phyloP scores from a whole-genome alignment of 30 jellyfish, hydroid and myxozoan species.

The Aurelia aurita complex sp. Pacific region DNA sequence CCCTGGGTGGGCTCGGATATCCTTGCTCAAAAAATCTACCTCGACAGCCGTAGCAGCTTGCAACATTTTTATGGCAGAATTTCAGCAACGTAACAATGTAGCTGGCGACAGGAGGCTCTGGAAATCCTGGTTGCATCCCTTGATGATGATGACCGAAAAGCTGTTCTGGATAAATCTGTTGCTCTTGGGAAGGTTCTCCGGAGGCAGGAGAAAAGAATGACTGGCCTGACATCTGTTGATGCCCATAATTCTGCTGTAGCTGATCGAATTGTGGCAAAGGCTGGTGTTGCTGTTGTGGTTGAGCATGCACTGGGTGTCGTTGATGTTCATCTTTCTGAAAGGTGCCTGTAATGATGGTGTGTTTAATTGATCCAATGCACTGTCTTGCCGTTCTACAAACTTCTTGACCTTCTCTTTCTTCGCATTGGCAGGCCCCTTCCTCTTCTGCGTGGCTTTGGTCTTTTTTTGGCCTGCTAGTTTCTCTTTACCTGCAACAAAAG shows the following conservation, averaged over 20 bases:
- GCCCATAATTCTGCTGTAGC: too few species aligned
- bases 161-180: background rate
- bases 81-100: background rate
- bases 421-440: slow-evolving; percentile 36
- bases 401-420: background rate
- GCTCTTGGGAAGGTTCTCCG: background rate
- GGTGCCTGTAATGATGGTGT: too few species aligned
- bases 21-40: slow-evolving; percentile 6
- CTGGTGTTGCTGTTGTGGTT: slow-evolving; percentile 22
- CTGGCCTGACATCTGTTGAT: background rate
- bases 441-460: slow-evolving; percentile 34
- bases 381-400: background rate
- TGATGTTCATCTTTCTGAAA: background rate
- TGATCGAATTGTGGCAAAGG: slow-evolving; percentile 1
- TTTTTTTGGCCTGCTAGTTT: slow-evolving; percentile 19
- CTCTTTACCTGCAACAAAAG: slow-evolving; percentile 38
- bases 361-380: background rate
- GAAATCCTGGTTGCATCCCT: too few species aligned
- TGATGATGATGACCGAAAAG: background rate
- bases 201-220: slow-evolving; percentile 7
- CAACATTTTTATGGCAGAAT: slow-evolving; percentile 23
- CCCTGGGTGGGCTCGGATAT: slow-evolving; percentile 19
- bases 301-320: background rate
- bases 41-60: slow-evolving; percentile 17
- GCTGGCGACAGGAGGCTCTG: too few species aligned